Evolutionary conservation across 2,888 invertebrate species (phyloP).

Genomic region (Spodoptera exigua): DNA sequence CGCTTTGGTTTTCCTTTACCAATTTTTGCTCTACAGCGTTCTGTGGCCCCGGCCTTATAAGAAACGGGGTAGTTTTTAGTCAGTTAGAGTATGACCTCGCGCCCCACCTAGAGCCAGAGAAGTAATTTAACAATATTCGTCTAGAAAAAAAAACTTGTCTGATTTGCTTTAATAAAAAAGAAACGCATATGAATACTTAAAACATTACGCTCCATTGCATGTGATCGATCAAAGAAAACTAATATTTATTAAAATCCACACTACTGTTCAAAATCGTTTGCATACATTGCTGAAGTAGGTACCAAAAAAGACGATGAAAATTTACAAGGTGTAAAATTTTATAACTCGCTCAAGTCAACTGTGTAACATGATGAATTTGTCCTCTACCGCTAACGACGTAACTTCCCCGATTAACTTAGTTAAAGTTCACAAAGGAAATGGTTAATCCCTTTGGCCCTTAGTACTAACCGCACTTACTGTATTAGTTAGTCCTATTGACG

Average conservation of each 20-base stretch:
- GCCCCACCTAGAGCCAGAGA: too few relatives aligned
- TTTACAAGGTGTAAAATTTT: slow-evolving; percentile 50
- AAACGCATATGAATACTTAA: too few relatives aligned
- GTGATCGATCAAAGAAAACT: too few relatives aligned
- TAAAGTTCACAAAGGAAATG: slow-evolving; percentile 58
- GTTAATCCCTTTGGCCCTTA: slow-evolving; percentile 43
- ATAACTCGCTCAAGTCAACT: slow-evolving; percentile 28
- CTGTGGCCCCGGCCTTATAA: too few relatives aligned
- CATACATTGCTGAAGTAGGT: slow-evolving; percentile 27
- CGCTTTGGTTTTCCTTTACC: too few relatives aligned
- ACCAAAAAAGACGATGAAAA: slow-evolving; percentile 22
- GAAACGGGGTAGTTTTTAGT: too few relatives aligned
- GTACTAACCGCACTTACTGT: slow-evolving; percentile 53
- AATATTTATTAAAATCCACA: slow-evolving; percentile 29
- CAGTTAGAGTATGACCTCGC: too few relatives aligned
- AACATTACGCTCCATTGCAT: too few relatives aligned
- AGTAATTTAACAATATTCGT: too few relatives aligned
- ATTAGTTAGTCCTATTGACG: slow-evolving; percentile 54
- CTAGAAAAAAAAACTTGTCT: too few relatives aligned
- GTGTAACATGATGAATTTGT: slow-evolving; percentile 53
- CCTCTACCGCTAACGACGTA: slow-evolving; percentile 53
- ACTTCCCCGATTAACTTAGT: slow-evolving; percentile 59
- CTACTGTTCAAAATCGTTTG: slow-evolving; percentile 20
- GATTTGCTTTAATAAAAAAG: too few relatives aligned
- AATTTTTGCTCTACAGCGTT: too few relatives aligned